Base-by-base conservation (phyloP, 2,113 vertebrate species). In the Emydura subglobosa region DNA sequence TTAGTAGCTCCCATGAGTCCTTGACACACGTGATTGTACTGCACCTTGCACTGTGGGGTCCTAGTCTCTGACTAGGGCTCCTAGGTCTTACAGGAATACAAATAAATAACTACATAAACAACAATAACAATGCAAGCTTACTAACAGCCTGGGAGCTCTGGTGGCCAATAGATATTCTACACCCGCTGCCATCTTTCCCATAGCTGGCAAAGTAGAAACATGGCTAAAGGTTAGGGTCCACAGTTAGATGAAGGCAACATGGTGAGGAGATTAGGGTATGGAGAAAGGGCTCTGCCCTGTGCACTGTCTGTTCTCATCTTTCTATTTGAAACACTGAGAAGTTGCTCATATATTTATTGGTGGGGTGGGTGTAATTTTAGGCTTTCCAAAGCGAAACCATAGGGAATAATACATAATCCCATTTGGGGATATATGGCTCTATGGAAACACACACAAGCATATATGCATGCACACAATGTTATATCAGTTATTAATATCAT, bases 121-220 rank as follows among this genome's bases (percentile, higher is more conserved):
- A 6, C 3, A 31, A 55, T 54, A 55, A 55, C 21, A 13, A 88
- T 80, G 50, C 76, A 44, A 89, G 19, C 24, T 88, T 59, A 27
- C 49, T 82, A 79, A 44, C 51, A 74, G 0, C 0, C 4, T 39
- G n/a, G 7, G 79, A 65, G 12, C 29, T 81, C 25, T 78, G 49
- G 34, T 79, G 92, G 51, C 34, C 83, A n/a, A 42, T 0, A 0
- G 50, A 17, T 25, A 4, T 49, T 86, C 14, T 51, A 7, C 5
- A 42, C 34, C 16, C 16, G 2, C 34, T 0, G 0, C 47, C 55
- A 4, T 49, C 72, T 84, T 53, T 61, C 83, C 17, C 8, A 44
- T 50, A 44, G 27, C 47, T 79, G 47, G 47, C 47, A 79, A 79
- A 42, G n/a, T n/a, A 39, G n/a, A 72, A 72, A 72, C 17, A n/a